Evolutionary conservation across 2,888 invertebrate genomes (phyloP).

Genomic region (Archips xylosteana): DNA sequence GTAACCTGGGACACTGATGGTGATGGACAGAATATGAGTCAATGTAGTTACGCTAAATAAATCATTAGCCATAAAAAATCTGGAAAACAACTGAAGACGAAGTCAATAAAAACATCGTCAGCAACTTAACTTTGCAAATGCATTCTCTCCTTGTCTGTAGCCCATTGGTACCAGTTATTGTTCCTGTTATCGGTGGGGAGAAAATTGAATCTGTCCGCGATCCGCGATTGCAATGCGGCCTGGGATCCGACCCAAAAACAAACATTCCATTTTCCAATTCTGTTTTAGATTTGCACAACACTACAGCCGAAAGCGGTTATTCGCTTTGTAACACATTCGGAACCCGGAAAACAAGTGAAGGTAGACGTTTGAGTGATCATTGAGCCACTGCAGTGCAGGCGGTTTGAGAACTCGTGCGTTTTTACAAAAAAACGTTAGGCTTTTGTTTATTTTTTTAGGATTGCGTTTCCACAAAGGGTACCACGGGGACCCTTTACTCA

Average conservation of each 20-base stretch:
- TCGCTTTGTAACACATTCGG: conserved; percentile 34
- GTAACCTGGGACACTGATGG: no score
- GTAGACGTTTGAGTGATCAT: conserved; percentile 28
- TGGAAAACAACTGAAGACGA: background rate
- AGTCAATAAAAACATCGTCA: background rate
- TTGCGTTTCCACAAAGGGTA: background rate
- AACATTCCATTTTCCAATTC: conserved; percentile 73
- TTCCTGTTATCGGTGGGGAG: conserved; percentile 74
- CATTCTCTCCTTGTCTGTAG: conserved; percentile 21
- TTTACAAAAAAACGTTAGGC: background rate
- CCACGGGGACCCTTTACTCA: no score
- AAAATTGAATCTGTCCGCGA: conserved; percentile 83
- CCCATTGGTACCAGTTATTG: conserved; percentile 50
- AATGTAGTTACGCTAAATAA: no score
- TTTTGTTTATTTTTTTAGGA: background rate
- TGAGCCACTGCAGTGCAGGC: conserved; percentile 1
- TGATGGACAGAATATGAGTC: no score
- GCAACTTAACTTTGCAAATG: conserved; percentile 4
- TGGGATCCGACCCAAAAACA: conserved; percentile 66
- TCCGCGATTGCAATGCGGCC: conserved; percentile 71
- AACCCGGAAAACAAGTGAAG: conserved; percentile 33
- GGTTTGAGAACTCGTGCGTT: background rate
- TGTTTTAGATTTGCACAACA: conserved; percentile 59
- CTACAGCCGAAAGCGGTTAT: conserved; percentile 36
- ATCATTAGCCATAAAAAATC: no score